Evolutionary conservation across 2,113 vertebrate genomes (phyloP), one percentile per base, ranked within the genome.

Genomic region (Mormyrus iriodes): DNA sequence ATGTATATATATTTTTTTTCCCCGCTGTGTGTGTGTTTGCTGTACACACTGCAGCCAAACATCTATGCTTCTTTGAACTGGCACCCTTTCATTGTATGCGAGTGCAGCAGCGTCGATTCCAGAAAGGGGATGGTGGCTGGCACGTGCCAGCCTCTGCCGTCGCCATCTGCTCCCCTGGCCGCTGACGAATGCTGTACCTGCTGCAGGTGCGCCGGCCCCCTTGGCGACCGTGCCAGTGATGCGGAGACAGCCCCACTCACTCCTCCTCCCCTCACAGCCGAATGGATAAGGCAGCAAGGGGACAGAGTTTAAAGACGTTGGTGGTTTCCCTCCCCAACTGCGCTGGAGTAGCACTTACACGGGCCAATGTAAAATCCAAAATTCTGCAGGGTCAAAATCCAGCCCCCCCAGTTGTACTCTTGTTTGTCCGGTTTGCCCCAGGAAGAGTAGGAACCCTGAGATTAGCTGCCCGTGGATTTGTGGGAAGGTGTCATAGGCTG

Each of bases 21-120:
- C 55, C 48, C 24, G 21, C 24, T 15, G 48, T 52, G n/a, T 52
- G 44, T 1, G 27, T 93, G 93, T 93, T 93, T 95, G 92, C 92
- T 85, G 88, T 91, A 90, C 88, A 92, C 90, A 92, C 73, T 69
- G 82, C 79, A 61, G 89, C 90, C 92, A 93, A 92, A 91, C 89
- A 88, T 88, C 90, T 86, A 79, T 39, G 42, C 7, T 31, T 0
- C 83, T 90, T 55, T 24, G 48, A 82, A 90, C 61, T 87, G 61
- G 52, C 89, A 8, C 49, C 90, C 53, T 84, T 49, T 49, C 52
- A 15, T 51, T 76, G 88, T 46, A 44, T 65, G 65, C 53, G 51
- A 46, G 88, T 31, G 87, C 35, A 88, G 51, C 7, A 17, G 58
- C 12, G 2, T 58, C 49, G 44, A 17, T 31, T 9, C 85, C 51